These are phyloP conservation scores for Thyatira batis DNA, from an alignment of 2,888 invertebrate genomes.

Conservation along the genomic window DNA sequence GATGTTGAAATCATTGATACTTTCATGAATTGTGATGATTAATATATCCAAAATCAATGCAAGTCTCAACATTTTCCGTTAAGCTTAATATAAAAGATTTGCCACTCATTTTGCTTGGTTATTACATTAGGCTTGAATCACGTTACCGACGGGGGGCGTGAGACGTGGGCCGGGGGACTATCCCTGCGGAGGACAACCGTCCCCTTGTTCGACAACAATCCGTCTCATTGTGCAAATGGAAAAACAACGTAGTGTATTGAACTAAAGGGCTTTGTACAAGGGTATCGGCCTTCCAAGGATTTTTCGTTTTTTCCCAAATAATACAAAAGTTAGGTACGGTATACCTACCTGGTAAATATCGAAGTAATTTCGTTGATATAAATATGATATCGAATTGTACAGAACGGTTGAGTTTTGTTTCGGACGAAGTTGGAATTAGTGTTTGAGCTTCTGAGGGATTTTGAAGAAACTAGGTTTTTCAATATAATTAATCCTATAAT, in stretches of 20 bases:
- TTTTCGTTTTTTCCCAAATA: conserved; percentile 3
- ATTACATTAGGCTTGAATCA: conserved; percentile 11
- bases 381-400: background rate
- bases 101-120: conserved; percentile 4
- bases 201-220: conserved; percentile 12
- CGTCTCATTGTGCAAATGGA: conserved; percentile 26
- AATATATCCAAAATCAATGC: no score
- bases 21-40: no score
- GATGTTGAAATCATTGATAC: no score
- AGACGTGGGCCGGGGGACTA: conserved; percentile 7
- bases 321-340: background rate
- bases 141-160: background rate
- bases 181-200: conserved; percentile 1
- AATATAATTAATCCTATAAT: no score
- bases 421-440: no score
- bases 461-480: no score
- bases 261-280: conserved; percentile 5
- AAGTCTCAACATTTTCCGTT: background rate
- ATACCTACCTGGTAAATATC: background rate
- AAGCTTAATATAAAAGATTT: background rate
- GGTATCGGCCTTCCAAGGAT: conserved; percentile 1
- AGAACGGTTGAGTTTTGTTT: no score
- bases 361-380: background rate
- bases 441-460: no score
- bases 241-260: conserved; percentile 22